Conservation (phyloP, 2,888 invertebrate species). For the Trichacis sp. region DNA sequence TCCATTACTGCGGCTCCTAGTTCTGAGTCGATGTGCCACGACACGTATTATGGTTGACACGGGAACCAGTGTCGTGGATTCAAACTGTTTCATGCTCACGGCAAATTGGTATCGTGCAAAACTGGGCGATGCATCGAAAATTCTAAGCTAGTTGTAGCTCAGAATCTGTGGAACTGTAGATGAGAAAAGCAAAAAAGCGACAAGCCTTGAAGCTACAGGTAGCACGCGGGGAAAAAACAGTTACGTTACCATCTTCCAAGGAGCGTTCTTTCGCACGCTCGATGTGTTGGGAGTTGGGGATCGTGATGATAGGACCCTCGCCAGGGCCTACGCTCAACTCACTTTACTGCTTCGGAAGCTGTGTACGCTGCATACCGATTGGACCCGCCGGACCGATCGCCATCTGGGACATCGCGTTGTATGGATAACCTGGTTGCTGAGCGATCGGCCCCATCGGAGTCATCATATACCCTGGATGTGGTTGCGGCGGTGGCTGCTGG, state of each 20-base stretch:
- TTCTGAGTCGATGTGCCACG: not conserved
- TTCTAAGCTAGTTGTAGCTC: not conserved
- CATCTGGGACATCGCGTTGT: constrained; percentile 70
- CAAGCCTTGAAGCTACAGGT: constrained; percentile 30
- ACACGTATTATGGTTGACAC: no score
- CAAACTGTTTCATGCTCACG: not conserved
- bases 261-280: constrained; percentile 62
- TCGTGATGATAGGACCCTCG: constrained; percentile 60
- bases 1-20: no score
- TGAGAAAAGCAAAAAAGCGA: not conserved
- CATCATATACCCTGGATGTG: constrained; percentile 79
- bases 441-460: constrained; percentile 72
- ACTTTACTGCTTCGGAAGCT: constrained; percentile 75
- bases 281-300: constrained; percentile 59
- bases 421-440: constrained; percentile 69
- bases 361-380: constrained; percentile 65
- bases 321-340: constrained; percentile 74
- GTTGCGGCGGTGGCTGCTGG: constrained; percentile 69
- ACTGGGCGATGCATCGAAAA: not conserved
- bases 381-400: constrained; percentile 70
- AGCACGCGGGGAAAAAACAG: constrained; percentile 44
- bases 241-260: constrained; percentile 66
- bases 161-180: not conserved
- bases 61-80: no score
- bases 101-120: no score